Conservation (phyloP, 2,797 vertebrate genomes). For the Chrosomus eos region DNA sequence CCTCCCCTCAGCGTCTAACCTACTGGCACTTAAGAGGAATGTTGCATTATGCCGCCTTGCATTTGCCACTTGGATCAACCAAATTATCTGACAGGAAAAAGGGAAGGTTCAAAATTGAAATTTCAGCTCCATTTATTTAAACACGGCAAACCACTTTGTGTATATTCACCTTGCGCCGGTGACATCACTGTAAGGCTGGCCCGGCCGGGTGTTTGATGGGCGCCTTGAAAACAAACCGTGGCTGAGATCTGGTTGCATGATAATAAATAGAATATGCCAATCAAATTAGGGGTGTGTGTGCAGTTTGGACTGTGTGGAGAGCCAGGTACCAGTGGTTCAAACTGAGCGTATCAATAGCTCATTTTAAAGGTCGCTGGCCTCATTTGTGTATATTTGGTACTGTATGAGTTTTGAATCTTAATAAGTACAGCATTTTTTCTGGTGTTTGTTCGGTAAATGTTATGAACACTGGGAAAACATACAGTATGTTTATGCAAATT, state of each 20-base stretch:
- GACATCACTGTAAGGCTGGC: conserved; percentile 67
- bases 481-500: conserved; percentile 42
- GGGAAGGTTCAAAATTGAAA: conserved; percentile 60
- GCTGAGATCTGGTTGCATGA: conserved; percentile 65
- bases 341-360: conserved; percentile 58
- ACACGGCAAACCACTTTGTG: conserved; percentile 63
- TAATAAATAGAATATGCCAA: conserved; percentile 81
- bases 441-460: background rate
- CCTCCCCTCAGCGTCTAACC: conserved; percentile 33
- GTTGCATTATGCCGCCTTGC: conserved; percentile 54
- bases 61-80: conserved; percentile 56
- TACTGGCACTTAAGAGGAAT: conserved; percentile 39
- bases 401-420: conserved; percentile 48
- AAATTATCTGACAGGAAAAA: conserved; percentile 66
- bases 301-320: conserved; percentile 66
- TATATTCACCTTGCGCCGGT: conserved; percentile 68
- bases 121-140: conserved; percentile 62
- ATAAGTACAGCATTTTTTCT: conserved; percentile 27
- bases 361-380: conserved; percentile 71
- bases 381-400: conserved; percentile 62
- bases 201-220: conserved; percentile 61
- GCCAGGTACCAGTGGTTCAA: conserved; percentile 62
- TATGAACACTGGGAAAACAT: conserved; percentile 2
- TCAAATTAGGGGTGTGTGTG: conserved; percentile 70
- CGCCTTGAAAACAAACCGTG: conserved; percentile 70